Conservation (phyloP, 2,888 invertebrate species). For the Lamellibrachia satsuma region DNA sequence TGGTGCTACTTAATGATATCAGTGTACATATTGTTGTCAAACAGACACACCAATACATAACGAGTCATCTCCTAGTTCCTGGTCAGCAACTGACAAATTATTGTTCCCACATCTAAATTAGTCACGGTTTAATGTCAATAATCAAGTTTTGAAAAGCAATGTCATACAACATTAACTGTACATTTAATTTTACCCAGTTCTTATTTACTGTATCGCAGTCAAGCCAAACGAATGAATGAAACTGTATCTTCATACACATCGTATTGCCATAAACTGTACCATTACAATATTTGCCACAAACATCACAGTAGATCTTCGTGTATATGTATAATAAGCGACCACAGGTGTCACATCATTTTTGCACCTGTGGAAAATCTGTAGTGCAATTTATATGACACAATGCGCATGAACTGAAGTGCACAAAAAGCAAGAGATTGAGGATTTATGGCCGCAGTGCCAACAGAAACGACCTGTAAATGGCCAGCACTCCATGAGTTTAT, state of each 20-base stretch:
- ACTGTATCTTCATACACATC: not conserved
- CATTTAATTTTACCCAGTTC: too few species aligned
- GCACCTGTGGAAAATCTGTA: not conserved
- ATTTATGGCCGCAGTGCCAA: not conserved
- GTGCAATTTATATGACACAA: not conserved
- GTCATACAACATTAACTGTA: too few species aligned
- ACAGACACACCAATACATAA: too few species aligned
- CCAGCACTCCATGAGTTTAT: not conserved
- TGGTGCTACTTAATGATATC: too few species aligned
- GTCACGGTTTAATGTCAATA: too few species aligned
- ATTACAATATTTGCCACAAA: not conserved
- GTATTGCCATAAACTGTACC: not conserved
- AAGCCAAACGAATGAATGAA: not conserved
- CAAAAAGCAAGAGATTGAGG: not conserved
- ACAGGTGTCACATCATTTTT: constrained; percentile 2
- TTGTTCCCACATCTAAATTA: too few species aligned
- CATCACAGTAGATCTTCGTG: not conserved
- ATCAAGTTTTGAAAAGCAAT: too few species aligned
- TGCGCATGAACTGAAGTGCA: not conserved
- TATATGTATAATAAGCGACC: not conserved
- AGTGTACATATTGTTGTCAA: too few species aligned
- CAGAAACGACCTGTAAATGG: constrained; percentile 13
- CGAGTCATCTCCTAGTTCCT: too few species aligned
- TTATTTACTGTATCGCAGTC: too few species aligned
- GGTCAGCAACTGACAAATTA: too few species aligned